These are phyloP conservation scores for Trematomus loennbergii DNA, from an alignment of 2,113 vertebrate genomes.

Conservation along the genomic window DNA sequence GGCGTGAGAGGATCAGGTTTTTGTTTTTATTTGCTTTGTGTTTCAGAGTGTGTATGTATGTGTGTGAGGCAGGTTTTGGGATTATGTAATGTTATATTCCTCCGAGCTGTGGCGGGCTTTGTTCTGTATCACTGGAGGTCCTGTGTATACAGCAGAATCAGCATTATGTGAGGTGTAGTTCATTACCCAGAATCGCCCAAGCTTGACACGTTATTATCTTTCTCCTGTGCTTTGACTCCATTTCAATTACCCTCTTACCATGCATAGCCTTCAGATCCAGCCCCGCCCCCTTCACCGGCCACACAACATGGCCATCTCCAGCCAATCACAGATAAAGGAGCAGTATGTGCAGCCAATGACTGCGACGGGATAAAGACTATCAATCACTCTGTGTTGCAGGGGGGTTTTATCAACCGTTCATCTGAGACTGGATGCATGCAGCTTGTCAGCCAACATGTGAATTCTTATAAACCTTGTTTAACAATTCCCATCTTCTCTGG, in stretches of 20 bases:
- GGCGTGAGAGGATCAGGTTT: slow-evolving; percentile 30
- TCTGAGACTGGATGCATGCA: slow-evolving; percentile 54
- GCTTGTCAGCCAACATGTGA: slow-evolving; percentile 62
- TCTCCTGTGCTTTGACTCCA: slow-evolving; percentile 84
- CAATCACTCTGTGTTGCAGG: slow-evolving; percentile 68
- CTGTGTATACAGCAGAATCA: slow-evolving; percentile 79
- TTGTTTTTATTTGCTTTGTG: slow-evolving; percentile 49
- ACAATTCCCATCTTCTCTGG: slow-evolving; percentile 40
- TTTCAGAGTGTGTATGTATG: slow-evolving; percentile 27
- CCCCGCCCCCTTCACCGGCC: slow-evolving; percentile 36
- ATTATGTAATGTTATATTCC: slow-evolving; percentile 73
- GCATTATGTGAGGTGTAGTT: slow-evolving; percentile 84
- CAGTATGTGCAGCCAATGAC: slow-evolving; percentile 72
- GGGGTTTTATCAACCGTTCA: slow-evolving; percentile 67
- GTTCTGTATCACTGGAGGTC: slow-evolving; percentile 76
- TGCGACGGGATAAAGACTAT: slow-evolving; percentile 70
- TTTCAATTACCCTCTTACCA: slow-evolving; percentile 88
- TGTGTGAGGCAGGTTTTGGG: slow-evolving; percentile 47
- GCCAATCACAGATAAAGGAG: slow-evolving; percentile 67
- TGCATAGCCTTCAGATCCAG: slow-evolving; percentile 71
- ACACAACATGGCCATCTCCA: slow-evolving; percentile 58
- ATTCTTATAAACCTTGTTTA: slow-evolving; percentile 64
- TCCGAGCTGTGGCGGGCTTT: slow-evolving; percentile 64
- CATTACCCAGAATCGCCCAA: slow-evolving; percentile 82
- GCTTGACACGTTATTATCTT: slow-evolving; percentile 88